Conservation (phyloP, 2,888 invertebrate species). For the Hirtodrosophila confusa region DNA sequence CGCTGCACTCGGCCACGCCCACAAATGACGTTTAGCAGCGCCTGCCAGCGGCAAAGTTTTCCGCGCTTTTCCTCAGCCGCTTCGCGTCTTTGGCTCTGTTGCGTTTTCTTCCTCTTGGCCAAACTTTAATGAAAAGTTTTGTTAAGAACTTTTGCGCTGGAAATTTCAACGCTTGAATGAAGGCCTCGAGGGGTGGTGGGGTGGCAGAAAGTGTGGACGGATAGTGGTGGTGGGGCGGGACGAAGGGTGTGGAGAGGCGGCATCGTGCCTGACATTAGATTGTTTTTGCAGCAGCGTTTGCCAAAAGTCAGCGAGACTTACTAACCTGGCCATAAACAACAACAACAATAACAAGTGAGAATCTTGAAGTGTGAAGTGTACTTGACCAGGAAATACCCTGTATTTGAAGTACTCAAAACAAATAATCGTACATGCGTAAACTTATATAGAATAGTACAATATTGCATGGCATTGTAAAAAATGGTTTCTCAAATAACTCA, state of each 20-base stretch:
- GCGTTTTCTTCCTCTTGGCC: slow-evolving; percentile 51
- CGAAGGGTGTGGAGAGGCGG: slow-evolving; percentile 13
- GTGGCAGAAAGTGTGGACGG: neutral
- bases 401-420: neutral
- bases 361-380: neutral
- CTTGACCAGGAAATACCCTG: slow-evolving; percentile 3
- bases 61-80: slow-evolving; percentile 43
- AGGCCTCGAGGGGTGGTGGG: slow-evolving; percentile 22
- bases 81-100: slow-evolving; percentile 30
- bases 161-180: slow-evolving; percentile 76
- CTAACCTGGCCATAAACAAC: slow-evolving; percentile 59
- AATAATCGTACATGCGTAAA: neutral
- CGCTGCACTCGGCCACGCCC: slow-evolving; percentile 62
- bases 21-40: slow-evolving; percentile 75
- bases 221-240: neutral
- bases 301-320: slow-evolving; percentile 68
- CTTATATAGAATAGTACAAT: too few species aligned
- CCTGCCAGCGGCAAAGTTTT: slow-evolving; percentile 71
- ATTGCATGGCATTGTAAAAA: too few species aligned
- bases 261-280: slow-evolving; percentile 64
- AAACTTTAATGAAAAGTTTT: slow-evolving; percentile 81
- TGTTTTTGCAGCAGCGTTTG: slow-evolving; percentile 61
- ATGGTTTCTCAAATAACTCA: too few species aligned
- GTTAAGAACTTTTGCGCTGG: slow-evolving; percentile 75
- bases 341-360: slow-evolving; percentile 24